phyloP scores from a whole-genome alignment of 2,113 vertebrate genomes.

The Lathamus discolor region DNA sequence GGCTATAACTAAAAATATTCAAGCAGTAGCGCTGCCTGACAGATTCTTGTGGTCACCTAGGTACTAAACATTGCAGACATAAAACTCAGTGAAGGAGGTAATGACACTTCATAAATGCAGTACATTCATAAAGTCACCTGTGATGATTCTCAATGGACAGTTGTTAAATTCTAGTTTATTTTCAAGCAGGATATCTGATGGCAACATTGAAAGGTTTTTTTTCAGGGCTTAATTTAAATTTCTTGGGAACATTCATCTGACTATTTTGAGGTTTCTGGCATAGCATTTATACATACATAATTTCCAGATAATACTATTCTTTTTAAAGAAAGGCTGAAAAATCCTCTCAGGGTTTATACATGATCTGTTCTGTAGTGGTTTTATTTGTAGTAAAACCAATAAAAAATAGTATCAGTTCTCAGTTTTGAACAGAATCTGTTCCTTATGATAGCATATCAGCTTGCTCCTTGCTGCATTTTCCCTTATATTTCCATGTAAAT shows the following conservation, averaged over 20 bases:
- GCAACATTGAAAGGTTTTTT: background rate
- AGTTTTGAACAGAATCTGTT: background rate
- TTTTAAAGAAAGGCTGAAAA: background rate
- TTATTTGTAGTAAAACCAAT: background rate
- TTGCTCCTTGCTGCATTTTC: background rate
- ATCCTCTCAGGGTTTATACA: background rate
- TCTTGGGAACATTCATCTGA: background rate
- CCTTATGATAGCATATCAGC: background rate
- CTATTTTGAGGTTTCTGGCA: background rate
- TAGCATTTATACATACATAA: fast-evolving
- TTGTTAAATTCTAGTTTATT: background rate
- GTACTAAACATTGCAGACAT: background rate
- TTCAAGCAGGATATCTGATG: background rate
- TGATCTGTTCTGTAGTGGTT: background rate
- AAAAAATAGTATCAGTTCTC: background rate
- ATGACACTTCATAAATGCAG: background rate
- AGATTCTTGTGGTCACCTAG: background rate
- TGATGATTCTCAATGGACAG: background rate
- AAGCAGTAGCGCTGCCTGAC: background rate
- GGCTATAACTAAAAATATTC: background rate
- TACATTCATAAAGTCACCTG: background rate
- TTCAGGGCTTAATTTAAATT: background rate
- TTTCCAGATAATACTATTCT: background rate
- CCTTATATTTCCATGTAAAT: background rate
- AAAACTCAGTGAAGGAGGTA: background rate